Conservation (phyloP, 2,888 invertebrate species). For the Spialia ferax region DNA sequence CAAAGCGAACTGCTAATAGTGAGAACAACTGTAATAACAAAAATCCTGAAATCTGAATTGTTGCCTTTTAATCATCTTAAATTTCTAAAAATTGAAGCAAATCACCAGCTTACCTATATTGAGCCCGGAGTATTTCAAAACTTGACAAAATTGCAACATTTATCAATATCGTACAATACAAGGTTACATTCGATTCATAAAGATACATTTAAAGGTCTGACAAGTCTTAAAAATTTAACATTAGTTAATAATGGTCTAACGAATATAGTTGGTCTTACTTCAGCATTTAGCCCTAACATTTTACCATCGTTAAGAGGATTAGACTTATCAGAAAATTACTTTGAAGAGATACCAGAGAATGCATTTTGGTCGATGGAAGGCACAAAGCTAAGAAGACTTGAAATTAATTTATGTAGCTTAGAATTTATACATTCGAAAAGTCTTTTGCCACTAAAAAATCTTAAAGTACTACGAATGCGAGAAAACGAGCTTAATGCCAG, state of each 20-base stretch:
- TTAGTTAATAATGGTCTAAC: conserved; percentile 86
- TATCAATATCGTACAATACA: conserved; percentile 86
- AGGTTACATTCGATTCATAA: conserved; percentile 72
- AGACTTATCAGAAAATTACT: conserved; percentile 84
- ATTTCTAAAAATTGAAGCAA: conserved; percentile 83
- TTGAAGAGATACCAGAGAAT: conserved; percentile 69
- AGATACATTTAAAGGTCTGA: conserved; percentile 81
- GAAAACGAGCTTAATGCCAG: conserved; percentile 82
- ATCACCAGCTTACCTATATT: conserved; percentile 78
- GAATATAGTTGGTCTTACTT: conserved; percentile 71
- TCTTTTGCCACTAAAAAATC: conserved; percentile 74
- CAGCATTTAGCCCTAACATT: conserved; percentile 69
- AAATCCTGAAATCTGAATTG: conserved; percentile 75
- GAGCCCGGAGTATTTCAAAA: conserved; percentile 80
- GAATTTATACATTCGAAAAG: conserved; percentile 82
- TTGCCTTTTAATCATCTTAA: conserved; percentile 66
- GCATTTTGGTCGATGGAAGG: conserved; percentile 80
- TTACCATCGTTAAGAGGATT: conserved; percentile 78
- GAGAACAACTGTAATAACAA: conserved; percentile 78
- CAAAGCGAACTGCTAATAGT: conserved; percentile 73
- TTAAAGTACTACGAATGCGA: conserved; percentile 78
- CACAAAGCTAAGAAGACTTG: conserved; percentile 72
- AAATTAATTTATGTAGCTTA: conserved; percentile 82
- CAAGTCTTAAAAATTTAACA: conserved; percentile 76
- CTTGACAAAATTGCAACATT: conserved; percentile 74